phyloP scores from a whole-genome alignment of 2,797 vertebrate genomes.

The Falco concolor region DNA sequence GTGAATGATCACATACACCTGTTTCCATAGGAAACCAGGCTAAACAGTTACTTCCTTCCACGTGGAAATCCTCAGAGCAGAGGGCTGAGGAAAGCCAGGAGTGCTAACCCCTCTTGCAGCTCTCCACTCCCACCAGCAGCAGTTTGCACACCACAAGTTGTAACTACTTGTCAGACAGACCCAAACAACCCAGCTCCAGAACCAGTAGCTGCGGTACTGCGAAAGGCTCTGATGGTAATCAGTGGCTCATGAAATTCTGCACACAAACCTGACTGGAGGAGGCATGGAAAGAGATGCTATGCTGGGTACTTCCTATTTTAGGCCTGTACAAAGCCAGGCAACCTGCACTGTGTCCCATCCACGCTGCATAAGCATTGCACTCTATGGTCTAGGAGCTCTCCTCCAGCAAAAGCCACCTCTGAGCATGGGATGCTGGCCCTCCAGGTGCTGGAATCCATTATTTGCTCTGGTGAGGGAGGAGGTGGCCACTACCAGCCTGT shows the following conservation, averaged over 20 bases:
- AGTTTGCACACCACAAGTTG: not conserved
- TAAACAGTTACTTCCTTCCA: constrained; percentile 2
- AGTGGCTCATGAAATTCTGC: not conserved
- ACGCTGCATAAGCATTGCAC: not conserved
- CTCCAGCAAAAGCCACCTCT: not conserved
- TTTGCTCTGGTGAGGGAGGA: constrained; percentile 21
- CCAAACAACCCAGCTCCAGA: not conserved
- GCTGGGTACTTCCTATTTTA: not conserved
- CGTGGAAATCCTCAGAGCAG: not conserved
- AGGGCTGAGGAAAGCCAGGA: not conserved
- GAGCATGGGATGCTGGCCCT: not conserved
- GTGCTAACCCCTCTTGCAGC: not conserved
- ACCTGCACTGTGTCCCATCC: not conserved
- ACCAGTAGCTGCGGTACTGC: not conserved
- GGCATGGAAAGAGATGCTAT: not conserved
- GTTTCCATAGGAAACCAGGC: constrained; percentile 44
- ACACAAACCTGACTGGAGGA: not conserved
- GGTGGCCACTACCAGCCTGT: not conserved
- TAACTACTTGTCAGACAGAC: not conserved
- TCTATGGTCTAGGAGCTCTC: not conserved
- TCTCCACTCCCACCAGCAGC: not conserved
- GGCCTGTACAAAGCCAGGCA: not conserved
- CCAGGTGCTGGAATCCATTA: not conserved
- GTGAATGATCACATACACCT: not conserved
- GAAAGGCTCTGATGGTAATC: not conserved